phyloP scores from a whole-genome alignment of 2,888 invertebrate species.

The Catotricha subobsoleta region DNA sequence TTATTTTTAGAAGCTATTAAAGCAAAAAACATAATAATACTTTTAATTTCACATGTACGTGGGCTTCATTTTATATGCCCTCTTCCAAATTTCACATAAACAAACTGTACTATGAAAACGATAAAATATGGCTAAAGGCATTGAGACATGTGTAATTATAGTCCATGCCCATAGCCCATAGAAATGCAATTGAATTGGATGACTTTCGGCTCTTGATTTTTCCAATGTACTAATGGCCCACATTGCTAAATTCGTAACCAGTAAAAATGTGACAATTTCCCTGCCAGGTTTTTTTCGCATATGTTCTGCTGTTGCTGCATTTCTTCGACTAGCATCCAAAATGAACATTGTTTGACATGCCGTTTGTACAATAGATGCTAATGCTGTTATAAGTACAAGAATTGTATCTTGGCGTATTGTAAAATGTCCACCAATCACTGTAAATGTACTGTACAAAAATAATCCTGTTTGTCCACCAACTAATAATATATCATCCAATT shows the following conservation, averaged over 20 bases:
- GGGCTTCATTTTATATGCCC: constrained; percentile 82
- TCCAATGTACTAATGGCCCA: constrained; percentile 89
- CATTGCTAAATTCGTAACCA: constrained; percentile 81
- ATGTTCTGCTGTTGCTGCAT: constrained; percentile 64
- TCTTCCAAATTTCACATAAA: constrained; percentile 90
- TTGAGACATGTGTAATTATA: constrained; percentile 84
- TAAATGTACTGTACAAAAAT: constrained; percentile 84
- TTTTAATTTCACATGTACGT: constrained; percentile 49
- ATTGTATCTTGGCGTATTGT: constrained; percentile 59
- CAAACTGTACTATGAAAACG: constrained; percentile 91
- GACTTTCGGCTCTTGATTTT: constrained; percentile 76
- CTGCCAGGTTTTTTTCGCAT: constrained; percentile 76
- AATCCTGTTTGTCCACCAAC: constrained; percentile 84
- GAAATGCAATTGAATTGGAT: constrained; percentile 80
- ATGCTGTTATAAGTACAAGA: constrained; percentile 62
- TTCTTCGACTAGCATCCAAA: constrained; percentile 71
- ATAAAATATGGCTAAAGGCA: constrained; percentile 85
- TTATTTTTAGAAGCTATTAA: background rate
- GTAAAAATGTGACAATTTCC: constrained; percentile 80
- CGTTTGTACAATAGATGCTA: constrained; percentile 75
- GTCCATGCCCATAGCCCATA: constrained; percentile 93
- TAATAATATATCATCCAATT: constrained; percentile 75
- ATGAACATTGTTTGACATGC: constrained; percentile 83
- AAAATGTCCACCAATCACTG: constrained; percentile 84
- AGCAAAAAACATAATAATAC: background rate